phyloP scores from a whole-genome alignment of 2,113 vertebrate genomes.

The Psittacara wagleri region DNA sequence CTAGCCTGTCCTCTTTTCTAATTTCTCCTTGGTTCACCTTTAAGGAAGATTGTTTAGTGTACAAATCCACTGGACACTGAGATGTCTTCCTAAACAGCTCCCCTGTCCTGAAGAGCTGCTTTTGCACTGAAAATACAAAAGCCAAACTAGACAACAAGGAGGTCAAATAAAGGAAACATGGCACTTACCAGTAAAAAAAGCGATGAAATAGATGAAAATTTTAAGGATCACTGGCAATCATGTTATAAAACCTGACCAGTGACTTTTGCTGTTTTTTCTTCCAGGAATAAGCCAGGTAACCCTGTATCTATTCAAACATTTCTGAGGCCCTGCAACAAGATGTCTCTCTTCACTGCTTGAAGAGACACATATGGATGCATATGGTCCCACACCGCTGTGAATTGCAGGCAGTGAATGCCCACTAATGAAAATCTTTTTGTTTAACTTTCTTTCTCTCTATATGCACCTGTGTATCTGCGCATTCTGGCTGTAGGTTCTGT shows the following conservation, averaged over 20 bases:
- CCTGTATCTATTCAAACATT: neutral
- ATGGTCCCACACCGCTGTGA: neutral
- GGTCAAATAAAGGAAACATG: neutral
- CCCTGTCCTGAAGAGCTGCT: neutral
- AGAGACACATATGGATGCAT: neutral
- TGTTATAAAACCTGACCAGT: neutral
- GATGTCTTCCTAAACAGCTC: neutral
- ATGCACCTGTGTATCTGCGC: neutral
- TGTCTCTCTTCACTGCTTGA: neutral
- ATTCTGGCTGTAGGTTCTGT: neutral
- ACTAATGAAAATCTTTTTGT: neutral
- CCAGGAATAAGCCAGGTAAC: neutral
- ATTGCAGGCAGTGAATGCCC: neutral
- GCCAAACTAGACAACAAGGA: neutral
- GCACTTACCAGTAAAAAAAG: neutral
- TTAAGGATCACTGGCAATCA: neutral
- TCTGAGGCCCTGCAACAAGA: neutral
- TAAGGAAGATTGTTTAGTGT: neutral
- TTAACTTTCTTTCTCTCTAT: neutral
- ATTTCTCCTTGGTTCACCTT: neutral
- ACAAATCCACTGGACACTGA: neutral
- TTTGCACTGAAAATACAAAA: neutral
- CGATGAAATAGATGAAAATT: neutral
- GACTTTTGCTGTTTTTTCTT: neutral
- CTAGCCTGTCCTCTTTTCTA: neutral